Evolutionary conservation across 2,888 invertebrate species (phyloP).

Genomic region (Chalcis sispes): DNA sequence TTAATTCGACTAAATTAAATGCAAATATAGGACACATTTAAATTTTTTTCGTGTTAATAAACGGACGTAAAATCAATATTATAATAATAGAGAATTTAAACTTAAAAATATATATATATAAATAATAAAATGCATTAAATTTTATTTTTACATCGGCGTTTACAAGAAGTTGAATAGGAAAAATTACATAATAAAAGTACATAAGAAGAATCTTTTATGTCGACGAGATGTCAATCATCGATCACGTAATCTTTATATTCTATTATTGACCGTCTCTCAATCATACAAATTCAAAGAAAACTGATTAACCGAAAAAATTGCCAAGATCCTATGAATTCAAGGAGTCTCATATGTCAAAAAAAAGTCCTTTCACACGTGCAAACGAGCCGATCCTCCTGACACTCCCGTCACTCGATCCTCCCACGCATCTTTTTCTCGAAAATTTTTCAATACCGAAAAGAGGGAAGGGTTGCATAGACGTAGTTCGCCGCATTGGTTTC

Average conservation of each 20-base stretch:
- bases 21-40: too few relatives aligned
- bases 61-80: too few relatives aligned
- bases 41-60: too few relatives aligned
- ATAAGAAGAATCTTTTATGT: not conserved
- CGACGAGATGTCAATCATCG: conserved; percentile 9
- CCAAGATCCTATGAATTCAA: conserved; percentile 11
- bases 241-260: conserved; percentile 13
- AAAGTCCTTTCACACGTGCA: conserved; percentile 22
- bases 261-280: not conserved
- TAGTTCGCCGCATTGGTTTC: conserved; percentile 1
- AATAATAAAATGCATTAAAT: too few relatives aligned
- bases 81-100: too few relatives aligned
- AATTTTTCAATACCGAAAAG: conserved; percentile 23
- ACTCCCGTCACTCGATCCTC: conserved; percentile 35
- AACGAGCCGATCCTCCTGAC: too few relatives aligned
- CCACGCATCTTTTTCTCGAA: conserved; percentile 24
- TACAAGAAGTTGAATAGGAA: not conserved
- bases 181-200: not conserved
- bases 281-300: conserved; percentile 1
- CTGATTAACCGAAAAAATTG: conserved; percentile 40
- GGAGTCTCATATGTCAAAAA: conserved; percentile 11
- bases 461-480: conserved; percentile 11
- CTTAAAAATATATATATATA: too few relatives aligned
- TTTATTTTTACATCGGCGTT: too few relatives aligned
- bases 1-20: too few relatives aligned